phyloP scores from a whole-genome alignment of 1,140 invertebrate species.

The Subanguina moxae region DNA sequence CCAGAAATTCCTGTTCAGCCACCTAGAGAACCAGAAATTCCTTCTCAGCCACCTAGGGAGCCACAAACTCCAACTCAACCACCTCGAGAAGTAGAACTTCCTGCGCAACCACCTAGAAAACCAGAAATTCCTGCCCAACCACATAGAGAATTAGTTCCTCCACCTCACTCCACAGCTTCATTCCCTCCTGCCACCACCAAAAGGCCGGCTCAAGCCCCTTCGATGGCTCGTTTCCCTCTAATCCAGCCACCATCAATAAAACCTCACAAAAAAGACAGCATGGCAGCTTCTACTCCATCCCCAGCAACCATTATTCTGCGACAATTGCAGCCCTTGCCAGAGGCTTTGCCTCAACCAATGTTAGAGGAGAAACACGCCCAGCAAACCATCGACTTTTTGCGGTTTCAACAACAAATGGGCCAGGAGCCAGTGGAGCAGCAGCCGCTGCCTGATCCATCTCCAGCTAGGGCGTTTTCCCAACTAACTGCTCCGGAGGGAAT shows the following conservation, averaged over 20 bases:
- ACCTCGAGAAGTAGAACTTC: background rate
- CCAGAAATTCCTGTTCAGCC: too few species aligned
- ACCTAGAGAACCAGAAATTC: too few species aligned
- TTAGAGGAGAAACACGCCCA: background rate
- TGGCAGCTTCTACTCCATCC: background rate
- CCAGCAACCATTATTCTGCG: background rate
- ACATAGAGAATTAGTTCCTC: background rate
- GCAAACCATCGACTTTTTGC: background rate
- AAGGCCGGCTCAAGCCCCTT: background rate
- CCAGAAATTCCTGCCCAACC: too few species aligned
- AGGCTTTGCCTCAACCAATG: background rate
- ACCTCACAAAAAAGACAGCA: background rate
- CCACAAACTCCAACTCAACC: background rate
- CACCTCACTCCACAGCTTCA: background rate
- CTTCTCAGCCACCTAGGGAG: background rate
- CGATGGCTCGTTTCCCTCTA: constrained; percentile 1
- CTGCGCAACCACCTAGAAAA: background rate
- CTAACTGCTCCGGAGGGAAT: constrained; percentile 5
- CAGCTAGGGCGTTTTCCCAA: constrained; percentile 9
- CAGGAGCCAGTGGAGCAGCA: constrained; percentile 4
- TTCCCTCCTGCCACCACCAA: background rate
- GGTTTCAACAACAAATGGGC: background rate
- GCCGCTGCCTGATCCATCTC: background rate
- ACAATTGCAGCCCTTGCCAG: constrained; percentile 2
- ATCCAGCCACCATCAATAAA: background rate